Evolutionary conservation across 1,140 invertebrate genomes (phyloP), one percentile per base, ranked within the genome.

Genomic region (Caenorhabditis inopinata): DNA sequence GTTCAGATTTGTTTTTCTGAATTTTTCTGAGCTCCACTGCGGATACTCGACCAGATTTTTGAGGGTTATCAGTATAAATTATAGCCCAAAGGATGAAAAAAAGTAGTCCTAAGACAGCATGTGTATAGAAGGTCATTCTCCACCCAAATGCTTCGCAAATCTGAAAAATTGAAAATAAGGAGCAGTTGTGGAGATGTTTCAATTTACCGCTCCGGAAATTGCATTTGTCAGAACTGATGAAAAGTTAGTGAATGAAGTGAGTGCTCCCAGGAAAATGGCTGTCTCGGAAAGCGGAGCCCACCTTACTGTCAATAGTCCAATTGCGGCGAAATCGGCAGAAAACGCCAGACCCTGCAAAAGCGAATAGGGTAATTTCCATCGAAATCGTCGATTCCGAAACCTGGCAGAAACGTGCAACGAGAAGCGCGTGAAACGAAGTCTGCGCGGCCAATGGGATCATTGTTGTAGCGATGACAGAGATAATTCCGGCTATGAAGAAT

Each of bases 61-160:
- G 29, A 27, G 78, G 78, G 25, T 79, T 27, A 35, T 79, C 78
- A 23, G 16, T 74, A 14, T 79, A 79, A 4, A 79, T 25, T 1
- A 79, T n/a, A 9, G 47, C 53, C 78, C 78, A 79, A 7, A 79
- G 18, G n/a, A 51, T 21, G 78, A 79, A 79, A n/a, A 79, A 27
- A 2, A 79, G 35, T 4, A 68, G 16, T 3, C 76, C 76, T 14
- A 78, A 4, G 1, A n/a, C 45, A 9, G 49, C 76, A 49, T 78
- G 76, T 16, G 53, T 18, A 35, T 78, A 78, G 25, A 78, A 78
- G 9, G 76, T 53, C 2, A 35, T 45, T 16, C 62, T n/a, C 58
- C 78, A 79, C 35, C 78, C 78, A 74, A 74, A 48, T 12, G 27
- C 29, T 74, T 74, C 78, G 14, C 58, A 73, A 16, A 73, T 46